A percentile compares a stretch with the other conserved stretches of the same genome.
phyloP scores from a whole-genome alignment of 2,113 vertebrate genomes.

The Callocephalon fimbriatum region DNA sequence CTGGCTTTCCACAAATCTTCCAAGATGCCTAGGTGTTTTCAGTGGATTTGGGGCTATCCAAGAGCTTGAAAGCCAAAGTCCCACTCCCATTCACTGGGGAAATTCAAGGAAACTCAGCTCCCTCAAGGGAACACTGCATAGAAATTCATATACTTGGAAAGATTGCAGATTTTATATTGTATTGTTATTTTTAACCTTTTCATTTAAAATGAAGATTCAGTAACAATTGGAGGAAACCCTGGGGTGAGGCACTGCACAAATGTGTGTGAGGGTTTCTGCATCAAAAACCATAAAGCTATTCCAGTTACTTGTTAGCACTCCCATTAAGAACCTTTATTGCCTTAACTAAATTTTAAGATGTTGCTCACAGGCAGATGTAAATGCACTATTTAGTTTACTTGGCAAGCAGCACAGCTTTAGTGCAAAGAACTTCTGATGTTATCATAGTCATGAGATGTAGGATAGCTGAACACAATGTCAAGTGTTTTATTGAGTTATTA shows the following conservation, averaged over 20 bases:
- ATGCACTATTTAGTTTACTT: neutral
- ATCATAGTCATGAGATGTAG: neutral
- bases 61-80: neutral
- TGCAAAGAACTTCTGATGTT: neutral
- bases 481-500: neutral
- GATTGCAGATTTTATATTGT: neutral
- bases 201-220: neutral
- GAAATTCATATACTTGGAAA: neutral
- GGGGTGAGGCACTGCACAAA: constrained; percentile 34
- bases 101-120: neutral
- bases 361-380: neutral
- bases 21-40: neutral
- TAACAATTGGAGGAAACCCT: constrained; percentile 58
- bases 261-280: neutral
- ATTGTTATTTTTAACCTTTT: constrained; percentile 31
- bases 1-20: neutral
- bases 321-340: neutral
- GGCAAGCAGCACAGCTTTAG: neutral
- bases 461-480: neutral
- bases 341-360: neutral
- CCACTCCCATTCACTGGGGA: neutral
- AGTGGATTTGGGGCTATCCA: neutral
- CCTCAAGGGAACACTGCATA: neutral
- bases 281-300: neutral
- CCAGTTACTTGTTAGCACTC: neutral